phyloP scores from a whole-genome alignment of 2,797 vertebrate genomes.

The Catharus ustulatus region DNA sequence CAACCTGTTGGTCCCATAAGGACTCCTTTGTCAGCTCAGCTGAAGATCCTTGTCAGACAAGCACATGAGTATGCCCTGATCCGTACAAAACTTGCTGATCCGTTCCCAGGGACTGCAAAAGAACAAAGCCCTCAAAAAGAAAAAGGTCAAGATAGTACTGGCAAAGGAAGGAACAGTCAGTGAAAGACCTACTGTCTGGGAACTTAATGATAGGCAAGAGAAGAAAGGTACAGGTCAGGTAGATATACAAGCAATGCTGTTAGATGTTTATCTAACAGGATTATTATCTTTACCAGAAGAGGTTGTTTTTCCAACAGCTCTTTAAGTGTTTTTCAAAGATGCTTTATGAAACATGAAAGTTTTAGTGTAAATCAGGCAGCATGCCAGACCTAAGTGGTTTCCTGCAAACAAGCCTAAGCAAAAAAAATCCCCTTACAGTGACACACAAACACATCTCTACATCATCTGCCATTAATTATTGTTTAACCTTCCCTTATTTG shows the following conservation, averaged over 20 bases:
- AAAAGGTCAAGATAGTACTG: neutral
- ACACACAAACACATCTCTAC: neutral
- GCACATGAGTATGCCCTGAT: neutral
- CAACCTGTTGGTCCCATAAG: neutral
- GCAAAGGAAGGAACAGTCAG: neutral
- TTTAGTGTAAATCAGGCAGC: neutral
- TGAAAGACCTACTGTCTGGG: neutral
- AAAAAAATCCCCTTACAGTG: neutral
- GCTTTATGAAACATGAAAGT: slow-evolving; percentile 23
- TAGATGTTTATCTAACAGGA: neutral
- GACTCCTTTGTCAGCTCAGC: neutral
- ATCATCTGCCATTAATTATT: neutral
- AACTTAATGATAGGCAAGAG: neutral
- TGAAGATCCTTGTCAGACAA: neutral
- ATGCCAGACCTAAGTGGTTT: slow-evolving; percentile 26
- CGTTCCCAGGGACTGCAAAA: neutral
- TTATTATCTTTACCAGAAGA: neutral
- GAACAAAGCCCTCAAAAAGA: neutral
- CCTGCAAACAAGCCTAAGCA: slow-evolving; percentile 10
- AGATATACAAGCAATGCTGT: neutral
- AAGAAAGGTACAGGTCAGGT: neutral
- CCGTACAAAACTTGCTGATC: neutral
- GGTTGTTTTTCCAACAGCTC: slow-evolving; percentile 8
- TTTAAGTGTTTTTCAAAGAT: slow-evolving; percentile 15
- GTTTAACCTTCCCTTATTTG: neutral